A percentile compares a stretch with the other conserved stretches of the same genome.
Conservation (phyloP, 2,888 invertebrate genomes). For the Pardosa pseudoannulata region DNA sequence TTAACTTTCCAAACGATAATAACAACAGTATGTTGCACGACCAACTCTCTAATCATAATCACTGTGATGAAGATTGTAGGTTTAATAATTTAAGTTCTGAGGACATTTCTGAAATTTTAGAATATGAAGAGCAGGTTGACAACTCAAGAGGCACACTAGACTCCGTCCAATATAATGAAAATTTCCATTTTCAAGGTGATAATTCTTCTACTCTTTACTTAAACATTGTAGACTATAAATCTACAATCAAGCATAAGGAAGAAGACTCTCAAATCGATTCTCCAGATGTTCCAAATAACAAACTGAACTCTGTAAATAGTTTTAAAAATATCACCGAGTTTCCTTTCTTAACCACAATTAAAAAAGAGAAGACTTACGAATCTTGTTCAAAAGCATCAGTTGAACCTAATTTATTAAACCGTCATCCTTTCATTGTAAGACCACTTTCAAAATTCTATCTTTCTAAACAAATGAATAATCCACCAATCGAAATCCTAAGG, state of each 20-base stretch:
- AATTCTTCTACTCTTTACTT: not conserved
- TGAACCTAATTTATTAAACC: not conserved
- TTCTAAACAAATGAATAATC: not conserved
- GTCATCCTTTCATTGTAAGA: not conserved
- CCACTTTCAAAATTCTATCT: not conserved
- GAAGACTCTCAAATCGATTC: not conserved
- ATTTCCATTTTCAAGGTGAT: not conserved
- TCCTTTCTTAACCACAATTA: not conserved
- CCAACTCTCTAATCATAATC: not conserved
- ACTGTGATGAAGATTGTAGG: constrained; percentile 9
- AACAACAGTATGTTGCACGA: not conserved
- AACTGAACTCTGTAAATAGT: not conserved
- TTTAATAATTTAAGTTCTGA: not conserved
- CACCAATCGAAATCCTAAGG: not conserved
- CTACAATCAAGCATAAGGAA: not conserved
- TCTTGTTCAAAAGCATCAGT: not conserved
- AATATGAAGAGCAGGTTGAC: constrained; percentile 1
- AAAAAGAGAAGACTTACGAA: constrained; percentile 15
- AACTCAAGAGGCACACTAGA: not conserved
- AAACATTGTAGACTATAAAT: not conserved
- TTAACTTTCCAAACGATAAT: not conserved
- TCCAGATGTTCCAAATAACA: not conserved
- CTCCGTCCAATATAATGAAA: not conserved
- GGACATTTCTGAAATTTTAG: constrained; percentile 15
- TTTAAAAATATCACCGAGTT: not conserved